These are phyloP conservation scores for Toxotes lorentzi DNA, from an alignment of 2,797 vertebrate genomes.

Conservation along the genomic window DNA sequence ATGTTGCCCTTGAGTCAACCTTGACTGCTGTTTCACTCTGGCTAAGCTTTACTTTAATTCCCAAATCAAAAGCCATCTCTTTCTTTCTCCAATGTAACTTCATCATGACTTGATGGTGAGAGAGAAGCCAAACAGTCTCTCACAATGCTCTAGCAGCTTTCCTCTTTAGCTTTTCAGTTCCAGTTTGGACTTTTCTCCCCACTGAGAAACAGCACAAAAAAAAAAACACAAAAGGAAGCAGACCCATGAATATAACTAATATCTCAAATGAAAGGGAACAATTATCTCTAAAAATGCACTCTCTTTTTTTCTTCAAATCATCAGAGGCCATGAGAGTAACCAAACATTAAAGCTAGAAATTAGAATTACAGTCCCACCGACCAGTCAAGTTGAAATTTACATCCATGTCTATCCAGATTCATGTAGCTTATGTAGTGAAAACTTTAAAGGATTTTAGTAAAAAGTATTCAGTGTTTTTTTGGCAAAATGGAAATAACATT, in stretches of 20 bases:
- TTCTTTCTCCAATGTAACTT: conserved; percentile 35
- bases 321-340: neutral
- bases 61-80: conserved; percentile 64
- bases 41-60: conserved; percentile 67
- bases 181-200: conserved; percentile 7
- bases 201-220: neutral
- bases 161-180: conserved; percentile 22
- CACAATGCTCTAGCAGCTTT: conserved; percentile 26
- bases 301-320: neutral
- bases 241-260: neutral
- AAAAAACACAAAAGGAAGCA: neutral
- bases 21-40: conserved; percentile 75
- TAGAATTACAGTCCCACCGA: neutral
- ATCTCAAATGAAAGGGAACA: neutral
- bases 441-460: neutral
- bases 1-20: conserved; percentile 80
- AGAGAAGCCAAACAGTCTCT: conserved; percentile 32
- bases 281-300: neutral
- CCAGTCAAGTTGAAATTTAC: no score
- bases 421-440: neutral
- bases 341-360: neutral
- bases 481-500: no score
- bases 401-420: neutral
- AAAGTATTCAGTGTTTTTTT: no score
- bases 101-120: conserved; percentile 38